Percentiles rank a stretch among this genome's conserved stretches.
phyloP scores from a whole-genome alignment of 2,888 invertebrate species.

The Oligia latruncula region DNA sequence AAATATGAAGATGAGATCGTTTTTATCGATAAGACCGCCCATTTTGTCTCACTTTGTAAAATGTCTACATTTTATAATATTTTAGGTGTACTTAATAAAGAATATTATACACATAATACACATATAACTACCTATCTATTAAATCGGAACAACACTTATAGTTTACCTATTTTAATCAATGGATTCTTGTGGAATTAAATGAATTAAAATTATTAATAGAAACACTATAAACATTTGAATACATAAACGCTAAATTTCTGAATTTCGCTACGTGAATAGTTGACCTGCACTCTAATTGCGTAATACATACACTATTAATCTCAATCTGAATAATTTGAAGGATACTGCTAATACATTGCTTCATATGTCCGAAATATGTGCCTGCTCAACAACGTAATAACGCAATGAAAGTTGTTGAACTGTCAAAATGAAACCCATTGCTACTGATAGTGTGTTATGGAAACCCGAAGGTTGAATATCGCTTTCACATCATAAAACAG shows the following conservation, averaged over 20 bases:
- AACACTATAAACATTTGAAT: not conserved
- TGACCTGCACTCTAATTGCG: not conserved
- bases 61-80: not conserved
- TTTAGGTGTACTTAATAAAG: not conserved
- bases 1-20: not conserved
- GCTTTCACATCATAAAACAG: not conserved
- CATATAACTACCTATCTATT: not conserved
- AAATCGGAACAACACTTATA: not conserved
- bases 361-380: too few species aligned
- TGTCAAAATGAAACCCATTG: too few species aligned
- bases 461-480: not conserved
- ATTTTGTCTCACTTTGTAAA: not conserved
- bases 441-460: too few species aligned
- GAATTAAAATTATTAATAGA: not conserved
- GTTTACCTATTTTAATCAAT: not conserved
- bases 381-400: too few species aligned
- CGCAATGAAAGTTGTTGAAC: too few species aligned
- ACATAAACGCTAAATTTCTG: not conserved
- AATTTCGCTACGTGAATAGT: not conserved
- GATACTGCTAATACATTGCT: too few species aligned
- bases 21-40: not conserved
- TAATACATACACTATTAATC: too few species aligned
- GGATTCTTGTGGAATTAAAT: not conserved
- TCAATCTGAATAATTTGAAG: too few species aligned
- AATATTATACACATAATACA: not conserved